Conservation (phyloP, 2,113 vertebrate species). For the Pogonocichla stellata region DNA sequence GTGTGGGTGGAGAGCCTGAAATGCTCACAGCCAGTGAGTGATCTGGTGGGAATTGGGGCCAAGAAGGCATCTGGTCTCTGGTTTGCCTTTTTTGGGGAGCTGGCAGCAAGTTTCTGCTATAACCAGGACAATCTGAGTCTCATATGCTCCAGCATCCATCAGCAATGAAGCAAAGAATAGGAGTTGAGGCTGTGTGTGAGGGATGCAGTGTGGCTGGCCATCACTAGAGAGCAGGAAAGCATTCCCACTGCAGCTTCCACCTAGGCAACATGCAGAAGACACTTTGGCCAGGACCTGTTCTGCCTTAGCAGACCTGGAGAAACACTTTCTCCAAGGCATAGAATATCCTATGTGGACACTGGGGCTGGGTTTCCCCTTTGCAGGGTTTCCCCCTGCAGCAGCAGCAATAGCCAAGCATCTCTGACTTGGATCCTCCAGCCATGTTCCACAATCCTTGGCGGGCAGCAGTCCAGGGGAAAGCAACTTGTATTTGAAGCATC, state of each 20-base stretch:
- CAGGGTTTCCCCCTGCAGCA: no score
- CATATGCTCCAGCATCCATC: not conserved
- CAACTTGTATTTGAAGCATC: not conserved
- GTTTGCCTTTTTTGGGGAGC: not conserved
- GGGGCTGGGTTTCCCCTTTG: not conserved
- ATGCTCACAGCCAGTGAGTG: accelerated
- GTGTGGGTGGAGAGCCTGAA: not conserved
- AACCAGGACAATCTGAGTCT: not conserved
- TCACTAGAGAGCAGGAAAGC: conserved; percentile 66
- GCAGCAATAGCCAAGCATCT: not conserved
- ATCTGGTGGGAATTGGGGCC: not conserved
- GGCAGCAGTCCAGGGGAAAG: not conserved
- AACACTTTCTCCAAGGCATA: not conserved
- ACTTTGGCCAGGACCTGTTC: not conserved
- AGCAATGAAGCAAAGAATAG: not conserved
- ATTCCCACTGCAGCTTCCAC: not conserved
- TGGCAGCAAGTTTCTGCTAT: accelerated
- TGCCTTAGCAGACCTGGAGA: not conserved
- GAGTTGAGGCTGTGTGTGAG: not conserved
- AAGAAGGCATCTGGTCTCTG: not conserved
- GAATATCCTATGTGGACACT: not conserved
- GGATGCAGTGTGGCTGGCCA: not conserved
- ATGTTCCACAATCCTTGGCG: not conserved
- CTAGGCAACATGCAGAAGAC: not conserved
- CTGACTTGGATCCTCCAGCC: accelerated